Evolutionary conservation across 2,113 vertebrate genomes (phyloP).

Genomic region (Picathartes gymnocephalus): DNA sequence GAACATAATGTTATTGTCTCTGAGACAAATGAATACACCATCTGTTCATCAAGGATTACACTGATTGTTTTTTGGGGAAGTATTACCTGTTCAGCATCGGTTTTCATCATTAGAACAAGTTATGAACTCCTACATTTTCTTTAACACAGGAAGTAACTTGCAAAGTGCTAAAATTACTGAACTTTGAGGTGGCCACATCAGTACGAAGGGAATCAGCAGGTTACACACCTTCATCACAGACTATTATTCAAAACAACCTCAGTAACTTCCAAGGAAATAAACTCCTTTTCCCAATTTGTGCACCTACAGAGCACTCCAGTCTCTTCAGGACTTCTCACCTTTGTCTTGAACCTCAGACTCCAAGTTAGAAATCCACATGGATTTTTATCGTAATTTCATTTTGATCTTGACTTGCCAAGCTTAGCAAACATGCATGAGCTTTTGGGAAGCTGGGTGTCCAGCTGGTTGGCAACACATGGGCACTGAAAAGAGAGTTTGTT

Average conservation of each 20-base stretch:
- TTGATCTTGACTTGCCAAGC: not conserved
- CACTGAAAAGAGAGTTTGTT: slow-evolving; percentile 1
- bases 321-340: slow-evolving; percentile 8
- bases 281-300: not conserved
- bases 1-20: not conserved
- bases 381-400: slow-evolving; percentile 24
- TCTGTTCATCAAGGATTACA: not conserved
- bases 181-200: not conserved
- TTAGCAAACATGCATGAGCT: not conserved
- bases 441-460: not conserved
- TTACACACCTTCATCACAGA: not conserved
- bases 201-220: not conserved
- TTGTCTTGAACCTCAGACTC: slow-evolving; percentile 15
- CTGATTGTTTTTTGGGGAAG: not conserved
- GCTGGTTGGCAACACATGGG: not conserved
- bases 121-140: not conserved
- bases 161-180: not conserved
- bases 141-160: not conserved
- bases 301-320: not conserved
- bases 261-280: not conserved
- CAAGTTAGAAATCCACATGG: slow-evolving; percentile 7
- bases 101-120: not conserved
- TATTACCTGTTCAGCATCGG: not conserved
- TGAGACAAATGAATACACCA: not conserved
- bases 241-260: not conserved